Conservation (phyloP, 2,113 vertebrate species). For the Australoheros scitulus region DNA sequence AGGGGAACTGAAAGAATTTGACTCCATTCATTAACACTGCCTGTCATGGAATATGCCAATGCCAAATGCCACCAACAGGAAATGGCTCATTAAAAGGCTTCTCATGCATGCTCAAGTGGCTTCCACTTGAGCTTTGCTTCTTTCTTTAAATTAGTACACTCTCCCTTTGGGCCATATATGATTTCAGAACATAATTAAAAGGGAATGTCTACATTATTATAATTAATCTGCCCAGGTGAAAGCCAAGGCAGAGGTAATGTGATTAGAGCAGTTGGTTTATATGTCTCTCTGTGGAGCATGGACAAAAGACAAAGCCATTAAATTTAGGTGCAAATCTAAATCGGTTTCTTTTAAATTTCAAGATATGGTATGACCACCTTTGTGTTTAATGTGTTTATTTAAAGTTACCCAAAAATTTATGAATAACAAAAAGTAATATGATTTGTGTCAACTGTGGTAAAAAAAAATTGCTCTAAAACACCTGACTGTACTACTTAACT, state of each 20-base stretch:
- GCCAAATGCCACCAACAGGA: conserved; percentile 53
- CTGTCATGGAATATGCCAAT: conserved; percentile 40
- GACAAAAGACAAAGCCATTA: background rate
- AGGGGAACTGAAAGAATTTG: conserved; percentile 21
- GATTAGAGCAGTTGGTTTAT: background rate
- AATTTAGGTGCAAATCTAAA: background rate
- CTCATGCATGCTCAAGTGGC: conserved; percentile 34
- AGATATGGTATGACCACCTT: no score
- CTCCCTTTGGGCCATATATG: background rate
- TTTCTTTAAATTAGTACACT: background rate
- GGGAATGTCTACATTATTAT: background rate
- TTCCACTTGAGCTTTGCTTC: background rate
- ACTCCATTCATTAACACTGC: conserved; percentile 47
- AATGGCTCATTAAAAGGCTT: conserved; percentile 43
- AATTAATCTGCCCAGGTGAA: background rate
- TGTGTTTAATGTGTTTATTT: background rate
- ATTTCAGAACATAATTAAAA: background rate
- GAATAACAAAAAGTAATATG: accelerated
- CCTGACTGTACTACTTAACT: background rate
- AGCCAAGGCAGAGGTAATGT: background rate
- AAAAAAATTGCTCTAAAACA: background rate
- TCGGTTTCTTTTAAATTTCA: background rate
- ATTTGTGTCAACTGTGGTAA: background rate
- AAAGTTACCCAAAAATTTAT: background rate
- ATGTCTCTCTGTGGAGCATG: background rate